Percentiles rank a stretch among this genome's conserved stretches.
These are phyloP conservation scores for Periplaneta americana DNA, from an alignment of 1,140 invertebrate species.

Conservation along the genomic window DNA sequence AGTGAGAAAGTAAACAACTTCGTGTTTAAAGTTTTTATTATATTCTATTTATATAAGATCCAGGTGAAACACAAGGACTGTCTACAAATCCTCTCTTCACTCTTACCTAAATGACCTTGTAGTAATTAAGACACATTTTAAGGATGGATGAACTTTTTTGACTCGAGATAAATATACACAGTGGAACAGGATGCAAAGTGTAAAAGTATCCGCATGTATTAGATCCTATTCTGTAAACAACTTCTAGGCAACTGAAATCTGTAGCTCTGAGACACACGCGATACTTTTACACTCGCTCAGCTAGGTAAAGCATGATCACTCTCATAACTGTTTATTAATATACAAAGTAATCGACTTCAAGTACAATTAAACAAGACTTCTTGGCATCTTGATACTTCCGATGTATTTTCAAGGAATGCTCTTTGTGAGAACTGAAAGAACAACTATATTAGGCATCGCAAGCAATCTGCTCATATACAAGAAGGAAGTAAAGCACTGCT, in stretches of 20 bases:
- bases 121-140: background rate
- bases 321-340: background rate
- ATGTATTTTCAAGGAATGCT: no score
- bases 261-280: background rate
- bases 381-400: no score
- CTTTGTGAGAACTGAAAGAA: no score
- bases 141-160: background rate
- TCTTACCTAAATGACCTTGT: background rate
- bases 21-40: no score
- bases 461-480: no score
- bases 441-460: no score
- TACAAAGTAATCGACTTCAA: background rate
- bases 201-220: background rate
- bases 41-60: no score
- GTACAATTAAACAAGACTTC: no score
- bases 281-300: background rate
- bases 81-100: background rate
- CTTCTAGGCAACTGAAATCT: background rate
- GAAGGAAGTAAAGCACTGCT: no score
- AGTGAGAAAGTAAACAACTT: no score
- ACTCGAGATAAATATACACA: background rate
- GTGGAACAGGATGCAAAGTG: background rate
- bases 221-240: background rate
- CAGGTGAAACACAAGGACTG: no score
- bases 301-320: background rate